Conservation (phyloP, 2,888 invertebrate genomes). For the Myathropa florea region DNA sequence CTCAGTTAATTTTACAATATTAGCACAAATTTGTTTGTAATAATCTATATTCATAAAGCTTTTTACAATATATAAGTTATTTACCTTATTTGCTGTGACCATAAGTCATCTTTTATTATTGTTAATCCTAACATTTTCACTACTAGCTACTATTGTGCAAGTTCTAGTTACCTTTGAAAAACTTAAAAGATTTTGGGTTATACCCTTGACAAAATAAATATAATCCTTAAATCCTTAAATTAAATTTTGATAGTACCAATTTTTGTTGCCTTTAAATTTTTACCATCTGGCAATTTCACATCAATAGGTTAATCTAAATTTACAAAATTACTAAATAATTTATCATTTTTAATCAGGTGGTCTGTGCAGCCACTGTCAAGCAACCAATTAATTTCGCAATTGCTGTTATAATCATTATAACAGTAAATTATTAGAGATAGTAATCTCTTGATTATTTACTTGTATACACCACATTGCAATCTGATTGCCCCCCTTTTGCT, state of each 20-base stretch:
- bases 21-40: not conserved
- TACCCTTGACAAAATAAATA: no score
- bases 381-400: slow-evolving; percentile 21
- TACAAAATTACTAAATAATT: slow-evolving; percentile 17
- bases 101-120: slow-evolving; percentile 21
- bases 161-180: no score
- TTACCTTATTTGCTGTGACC: slow-evolving; percentile 24
- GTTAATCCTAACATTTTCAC: not conserved
- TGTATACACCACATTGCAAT: no score
- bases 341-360: slow-evolving; percentile 39
- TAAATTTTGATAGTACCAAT: slow-evolving; percentile 14
- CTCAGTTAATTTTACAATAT: slow-evolving; percentile 13
- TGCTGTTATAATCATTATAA: slow-evolving; percentile 1
- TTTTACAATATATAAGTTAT: slow-evolving; percentile 38
- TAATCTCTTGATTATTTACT: no score
- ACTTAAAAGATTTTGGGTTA: no score
- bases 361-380: slow-evolving; percentile 43
- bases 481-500: no score
- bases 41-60: slow-evolving; percentile 18
- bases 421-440: no score
- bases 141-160: not conserved
- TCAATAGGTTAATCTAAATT: slow-evolving; percentile 15
- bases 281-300: slow-evolving; percentile 37
- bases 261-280: slow-evolving; percentile 23
- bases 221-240: no score